Base-by-base conservation (phyloP, 2,113 vertebrate species). In the Trinectes maculatus region DNA sequence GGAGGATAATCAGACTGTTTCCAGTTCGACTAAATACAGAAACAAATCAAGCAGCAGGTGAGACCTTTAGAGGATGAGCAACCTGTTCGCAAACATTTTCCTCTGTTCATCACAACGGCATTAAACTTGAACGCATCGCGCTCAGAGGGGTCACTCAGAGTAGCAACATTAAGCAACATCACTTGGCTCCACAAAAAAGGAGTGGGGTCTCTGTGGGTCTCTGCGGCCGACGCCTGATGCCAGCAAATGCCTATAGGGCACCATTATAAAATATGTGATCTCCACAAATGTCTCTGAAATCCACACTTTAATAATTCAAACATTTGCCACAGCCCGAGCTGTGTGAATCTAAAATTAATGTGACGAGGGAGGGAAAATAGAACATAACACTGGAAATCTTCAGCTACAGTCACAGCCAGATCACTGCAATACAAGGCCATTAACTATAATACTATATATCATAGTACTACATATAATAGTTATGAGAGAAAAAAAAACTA, bases 281-380 rank as follows among this genome's bases (percentile, higher is more conserved):
- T 77, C 61, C 56, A 69, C 56, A 83, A 80, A 85, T 54, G 68
- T 79, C 48, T 77, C 42, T 59, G 63, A 80, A 75, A 80, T 85
- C 25, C 59, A 44, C 36, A 65, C 44, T 78, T 91, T 74, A 91
- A 90, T 91, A 85, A 89, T 88, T 91, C 64, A 90, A 79, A 77
- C 79, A 82, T 86, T 75, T 80, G 48, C 54, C 19, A 37, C 40
- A 65, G 47, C 42, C 44, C 2, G 42, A 53, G 62, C 52, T 19
- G 54, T 53, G 10, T 61, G 28, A 62, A 76, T 81, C 79, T 69
- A 68, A 77, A 73, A 71, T 80, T 2, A 31, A 86, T 80, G 43
- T 78, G 46, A 69, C 37, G 34, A 40, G 25, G 54, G 7, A 13
- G n/a, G 12, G 9, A 19, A 53, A 40, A 15, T 8, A 25, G 16